Conservation (phyloP, 2,113 vertebrate species). For the Nothocercus nigrocapillus region DNA sequence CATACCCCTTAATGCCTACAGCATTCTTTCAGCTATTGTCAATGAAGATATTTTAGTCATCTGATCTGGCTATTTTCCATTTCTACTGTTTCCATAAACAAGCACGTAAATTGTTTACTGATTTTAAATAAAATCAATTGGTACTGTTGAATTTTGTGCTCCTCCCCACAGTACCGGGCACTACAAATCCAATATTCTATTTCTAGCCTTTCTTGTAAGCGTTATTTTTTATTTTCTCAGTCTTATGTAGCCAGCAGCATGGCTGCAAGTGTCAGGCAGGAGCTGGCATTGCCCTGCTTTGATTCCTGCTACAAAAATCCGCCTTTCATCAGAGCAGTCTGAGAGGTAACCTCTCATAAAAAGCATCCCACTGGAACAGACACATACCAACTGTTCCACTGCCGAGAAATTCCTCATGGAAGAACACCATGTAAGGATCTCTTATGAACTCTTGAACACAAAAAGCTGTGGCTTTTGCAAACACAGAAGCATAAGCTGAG, state of each 20-base stretch:
- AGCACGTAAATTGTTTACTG: neutral
- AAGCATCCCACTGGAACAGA: neutral
- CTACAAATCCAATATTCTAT: conserved; percentile 29
- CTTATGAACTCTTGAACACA: neutral
- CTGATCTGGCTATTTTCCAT: neutral
- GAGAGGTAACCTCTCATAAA: neutral
- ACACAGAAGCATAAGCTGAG: neutral
- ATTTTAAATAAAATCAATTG: neutral
- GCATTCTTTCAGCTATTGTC: neutral
- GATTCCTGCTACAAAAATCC: neutral
- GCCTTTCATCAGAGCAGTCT: neutral
- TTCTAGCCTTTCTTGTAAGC: conserved; percentile 18
- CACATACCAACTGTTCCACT: neutral
- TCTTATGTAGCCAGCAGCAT: neutral
- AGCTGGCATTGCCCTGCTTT: neutral
- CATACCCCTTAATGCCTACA: neutral
- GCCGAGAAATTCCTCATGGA: neutral
- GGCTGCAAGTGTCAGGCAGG: neutral
- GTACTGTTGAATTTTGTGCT: neutral
- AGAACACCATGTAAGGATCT: neutral
- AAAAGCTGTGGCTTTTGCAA: conserved; percentile 16
- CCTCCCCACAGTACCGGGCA: neutral
- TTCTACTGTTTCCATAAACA: neutral
- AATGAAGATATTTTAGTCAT: neutral
- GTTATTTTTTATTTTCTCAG: conserved; percentile 1